Evolutionary conservation across 2,888 invertebrate species (phyloP), one percentile per base, ranked within the genome.

Genomic region (Plagodis pulveraria): DNA sequence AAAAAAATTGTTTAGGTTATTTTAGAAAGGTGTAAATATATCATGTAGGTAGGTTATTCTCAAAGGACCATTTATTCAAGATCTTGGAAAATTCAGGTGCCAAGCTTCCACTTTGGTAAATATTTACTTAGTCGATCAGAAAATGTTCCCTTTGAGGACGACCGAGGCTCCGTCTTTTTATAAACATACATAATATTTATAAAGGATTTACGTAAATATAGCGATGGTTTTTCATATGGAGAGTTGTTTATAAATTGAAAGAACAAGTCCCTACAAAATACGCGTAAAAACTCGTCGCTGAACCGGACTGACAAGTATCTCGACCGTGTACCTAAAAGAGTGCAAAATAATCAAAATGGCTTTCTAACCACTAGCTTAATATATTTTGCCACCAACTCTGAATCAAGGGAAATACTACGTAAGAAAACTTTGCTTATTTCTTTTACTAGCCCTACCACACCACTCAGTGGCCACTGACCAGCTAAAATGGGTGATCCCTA

Each of bases 281-380:
- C 50, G 8, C 35, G 35, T 40, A 57, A 51, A 54, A 50, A 50
- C 22, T 40, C 12, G 22, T 45, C 42, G 53, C 43, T 5, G 41
- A 51, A 60, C 59, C 51, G 59, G 59, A 38, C 34, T 50, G 46
- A 44, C 59, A 35, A 48, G 59, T 54, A 38, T 52, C 47, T 41
- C 9, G 48, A 43, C 40, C 46, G 42, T 33, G 41, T 46, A 41
- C 41, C 2, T 5, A n/a, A n/a, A n/a, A 8, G n/a, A 9, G 7
- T 6, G 6, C 6, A 38, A 38, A 38, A 38, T 38, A 41, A n/a
- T 41, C 41, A n/a, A 10, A 36, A 12, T 32, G 33, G 44, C 43
- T 49, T 49, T 50, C 42, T 22, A 55, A 45, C 41, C 22, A 22
- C 22, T 22, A 22, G n/a, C n/a, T n/a, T n/a, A 22, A 22, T 22